Evolutionary conservation across 1,140 invertebrate genomes (phyloP).

Genomic region (Stenopsyche tienmushanensis): DNA sequence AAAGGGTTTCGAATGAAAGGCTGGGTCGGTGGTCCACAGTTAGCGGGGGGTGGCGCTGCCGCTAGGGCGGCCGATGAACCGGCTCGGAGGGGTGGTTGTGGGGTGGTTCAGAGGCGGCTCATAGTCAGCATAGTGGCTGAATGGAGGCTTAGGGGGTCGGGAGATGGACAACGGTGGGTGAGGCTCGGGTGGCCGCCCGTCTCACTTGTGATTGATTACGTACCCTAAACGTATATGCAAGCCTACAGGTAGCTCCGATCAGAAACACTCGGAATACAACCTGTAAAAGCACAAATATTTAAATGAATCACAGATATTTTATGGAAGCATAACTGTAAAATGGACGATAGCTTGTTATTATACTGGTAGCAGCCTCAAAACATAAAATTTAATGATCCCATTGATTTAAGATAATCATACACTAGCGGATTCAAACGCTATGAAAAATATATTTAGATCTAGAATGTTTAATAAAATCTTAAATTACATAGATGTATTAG

Average conservation of each 20-base stretch:
- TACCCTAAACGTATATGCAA: constrained; percentile 29
- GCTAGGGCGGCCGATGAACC: constrained; percentile 30
- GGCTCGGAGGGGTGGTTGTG: constrained; percentile 4
- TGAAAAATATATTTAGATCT: no score
- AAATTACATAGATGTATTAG: no score
- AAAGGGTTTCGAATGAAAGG: constrained; percentile 31
- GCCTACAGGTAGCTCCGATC: constrained; percentile 9
- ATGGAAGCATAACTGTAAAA: no score
- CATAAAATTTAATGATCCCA: no score
- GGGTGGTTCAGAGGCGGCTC: neutral
- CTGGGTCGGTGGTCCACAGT: constrained; percentile 18
- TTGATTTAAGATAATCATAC: no score
- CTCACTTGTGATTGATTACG: constrained; percentile 36
- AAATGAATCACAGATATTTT: no score
- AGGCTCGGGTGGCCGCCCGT: constrained; percentile 15
- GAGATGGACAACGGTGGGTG: neutral
- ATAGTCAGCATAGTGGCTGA: no score
- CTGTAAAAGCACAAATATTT: no score
- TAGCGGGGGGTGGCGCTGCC: constrained; percentile 2
- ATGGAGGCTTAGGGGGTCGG: neutral
- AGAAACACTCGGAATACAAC: constrained; percentile 4
- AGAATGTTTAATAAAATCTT: no score
- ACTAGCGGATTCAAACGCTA: no score
- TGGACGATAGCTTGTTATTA: no score
- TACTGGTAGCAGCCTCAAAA: no score